Base-by-base conservation (phyloP, 2,888 invertebrate genomes). In the Drosophila engyochracea region DNA sequence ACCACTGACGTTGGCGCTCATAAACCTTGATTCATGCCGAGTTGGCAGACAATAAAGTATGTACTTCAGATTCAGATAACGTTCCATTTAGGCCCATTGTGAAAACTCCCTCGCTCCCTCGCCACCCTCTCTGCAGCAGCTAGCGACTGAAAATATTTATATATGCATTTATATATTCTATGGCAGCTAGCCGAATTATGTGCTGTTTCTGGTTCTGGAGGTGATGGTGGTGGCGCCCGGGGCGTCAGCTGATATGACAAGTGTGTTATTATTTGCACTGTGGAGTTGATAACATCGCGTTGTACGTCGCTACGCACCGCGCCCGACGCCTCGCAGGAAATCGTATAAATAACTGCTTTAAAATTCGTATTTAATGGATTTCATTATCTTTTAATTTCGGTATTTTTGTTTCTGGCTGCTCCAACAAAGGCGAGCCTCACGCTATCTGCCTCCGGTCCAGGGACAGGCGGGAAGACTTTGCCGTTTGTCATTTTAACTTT, bases 331-430 rank as follows among this genome's bases (percentile, higher is more conserved):
- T 2, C 41, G 33, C 77, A 52, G 60, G 16, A 70, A 74, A 70
- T 71, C 85, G 54, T 74, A 87, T 74, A 85, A 89, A 87, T 82
- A 85, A 85, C 72, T 77, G 76, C 78, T 70, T 74, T 71, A 73
- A 89, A 78, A 85, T 90, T 73, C 75, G 66, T 69, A 66, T 90
- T 90, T 85, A 85, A 85, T 85, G 85, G 74, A 69, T 82, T 87
- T 72, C 80, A 73, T 85, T 89, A 85, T 89, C 89, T 57, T 58
- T 22, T 19, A 57, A 68, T 71, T 55, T 81, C 61, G 63, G 49
- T 53, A 59, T 59, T 70, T 57, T 57, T 52, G 37, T 59, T 57
- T 52, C 58, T 44, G 14, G 51, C 22, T 47, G 39, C 31, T 52
- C 7, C 68, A 73, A 77, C 78, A 77, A 76, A 76, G 76, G 58